Conservation (phyloP, 2,888 invertebrate species). For the Capitulum mitella region DNA sequence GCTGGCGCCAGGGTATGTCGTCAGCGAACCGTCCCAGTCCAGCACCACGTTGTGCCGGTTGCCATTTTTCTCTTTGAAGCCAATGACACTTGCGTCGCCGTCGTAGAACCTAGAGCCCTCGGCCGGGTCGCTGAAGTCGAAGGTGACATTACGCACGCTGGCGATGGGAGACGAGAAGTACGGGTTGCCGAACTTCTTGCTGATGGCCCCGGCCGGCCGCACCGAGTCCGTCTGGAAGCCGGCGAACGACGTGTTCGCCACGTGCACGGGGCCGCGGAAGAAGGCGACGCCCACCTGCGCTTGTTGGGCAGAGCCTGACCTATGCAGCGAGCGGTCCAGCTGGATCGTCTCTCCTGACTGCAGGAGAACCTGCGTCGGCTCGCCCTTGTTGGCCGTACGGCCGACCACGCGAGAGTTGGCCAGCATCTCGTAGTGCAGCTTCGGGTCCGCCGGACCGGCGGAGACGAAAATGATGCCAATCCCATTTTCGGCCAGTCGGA, state of each 20-base stretch:
- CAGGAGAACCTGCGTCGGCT: too few relatives aligned
- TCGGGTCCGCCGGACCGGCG: background rate
- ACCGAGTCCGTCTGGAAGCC: background rate
- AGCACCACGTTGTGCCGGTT: slow-evolving; percentile 11
- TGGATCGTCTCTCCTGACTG: background rate
- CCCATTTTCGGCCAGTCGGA: background rate
- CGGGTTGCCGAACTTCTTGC: background rate
- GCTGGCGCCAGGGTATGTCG: background rate
- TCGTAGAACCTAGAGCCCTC: background rate
- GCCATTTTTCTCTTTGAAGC: background rate
- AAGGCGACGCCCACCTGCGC: slow-evolving; percentile 10
- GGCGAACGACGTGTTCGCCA: background rate
- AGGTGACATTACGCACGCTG: background rate
- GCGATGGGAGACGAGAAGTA: background rate
- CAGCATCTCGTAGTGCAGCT: background rate
- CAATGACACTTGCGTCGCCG: background rate
- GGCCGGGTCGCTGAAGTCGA: background rate
- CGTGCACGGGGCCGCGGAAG: background rate
- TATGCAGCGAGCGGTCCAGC: background rate
- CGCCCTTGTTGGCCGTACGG: slow-evolving; percentile 14
- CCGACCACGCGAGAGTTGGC: background rate
- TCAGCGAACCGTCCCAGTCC: background rate
- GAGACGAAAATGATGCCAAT: background rate
- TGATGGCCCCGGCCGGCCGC: background rate
- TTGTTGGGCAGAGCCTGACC: background rate